These are phyloP conservation scores for Bombus confusus DNA, from an alignment of 1,140 invertebrate species.

Conservation along the genomic window DNA sequence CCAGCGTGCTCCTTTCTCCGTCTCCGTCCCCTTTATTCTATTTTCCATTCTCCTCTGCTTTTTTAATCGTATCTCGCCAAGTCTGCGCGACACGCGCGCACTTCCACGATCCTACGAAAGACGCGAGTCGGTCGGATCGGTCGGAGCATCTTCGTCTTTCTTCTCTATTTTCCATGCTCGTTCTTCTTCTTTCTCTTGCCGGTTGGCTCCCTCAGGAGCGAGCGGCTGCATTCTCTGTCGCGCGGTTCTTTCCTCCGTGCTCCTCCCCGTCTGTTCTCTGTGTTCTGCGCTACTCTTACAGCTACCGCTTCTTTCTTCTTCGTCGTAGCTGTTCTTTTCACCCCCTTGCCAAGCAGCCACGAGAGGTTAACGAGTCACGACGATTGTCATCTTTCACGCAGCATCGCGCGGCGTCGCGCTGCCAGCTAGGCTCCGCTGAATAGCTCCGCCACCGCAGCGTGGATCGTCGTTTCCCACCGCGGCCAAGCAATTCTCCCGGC, in stretches of 20 bases:
- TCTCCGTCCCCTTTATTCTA: not conserved
- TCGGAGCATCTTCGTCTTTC: not conserved
- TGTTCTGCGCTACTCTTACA: not conserved
- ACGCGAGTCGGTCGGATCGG: not conserved
- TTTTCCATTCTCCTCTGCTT: not conserved
- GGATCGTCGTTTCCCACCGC: conserved; percentile 24
- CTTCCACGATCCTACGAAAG: conserved; percentile 16
- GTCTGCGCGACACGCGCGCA: not conserved
- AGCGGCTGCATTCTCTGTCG: not conserved
- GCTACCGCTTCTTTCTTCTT: not conserved
- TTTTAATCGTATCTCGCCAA: conserved; percentile 24
- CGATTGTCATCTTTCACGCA: conserved; percentile 47
- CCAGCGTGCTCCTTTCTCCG: not conserved
- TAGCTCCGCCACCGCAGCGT: conserved; percentile 39
- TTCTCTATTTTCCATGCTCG: not conserved
- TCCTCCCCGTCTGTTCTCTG: not conserved
- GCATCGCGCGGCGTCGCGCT: not conserved
- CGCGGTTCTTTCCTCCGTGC: no score
- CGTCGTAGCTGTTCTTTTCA: not conserved
- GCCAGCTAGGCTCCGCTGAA: conserved; percentile 29
- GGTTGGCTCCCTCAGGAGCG: no score
- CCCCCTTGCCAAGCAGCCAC: not conserved
- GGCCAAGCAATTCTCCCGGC: conserved; percentile 41
- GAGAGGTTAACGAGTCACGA: conserved; percentile 26
- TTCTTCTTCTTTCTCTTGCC: not conserved